Percentiles rank a stretch among this genome's conserved stretches.
Conservation (phyloP, 2,797 vertebrate species). For the Pelodytes ibericus region DNA sequence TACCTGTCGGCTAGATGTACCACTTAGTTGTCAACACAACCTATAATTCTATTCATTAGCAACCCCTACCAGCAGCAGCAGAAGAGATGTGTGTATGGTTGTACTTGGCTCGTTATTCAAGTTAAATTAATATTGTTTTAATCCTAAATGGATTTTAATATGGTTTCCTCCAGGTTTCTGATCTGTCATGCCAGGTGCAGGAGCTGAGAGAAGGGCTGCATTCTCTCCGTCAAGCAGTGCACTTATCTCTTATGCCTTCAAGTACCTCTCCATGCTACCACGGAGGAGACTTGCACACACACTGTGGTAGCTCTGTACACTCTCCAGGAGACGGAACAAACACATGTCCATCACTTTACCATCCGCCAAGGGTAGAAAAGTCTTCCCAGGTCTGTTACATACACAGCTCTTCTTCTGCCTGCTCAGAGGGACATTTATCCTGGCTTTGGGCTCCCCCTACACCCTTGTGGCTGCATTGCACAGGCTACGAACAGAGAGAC, state of each 20-base stretch:
- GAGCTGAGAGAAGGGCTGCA: conserved; percentile 70
- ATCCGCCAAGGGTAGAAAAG: conserved; percentile 67
- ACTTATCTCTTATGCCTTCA: conserved; percentile 62
- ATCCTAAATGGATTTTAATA: too few species aligned
- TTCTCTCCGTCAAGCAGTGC: conserved; percentile 67
- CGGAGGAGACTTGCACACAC: conserved; percentile 41
- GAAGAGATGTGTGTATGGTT: too few species aligned
- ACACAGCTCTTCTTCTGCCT: conserved; percentile 55
- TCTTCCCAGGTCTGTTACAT: conserved; percentile 60
- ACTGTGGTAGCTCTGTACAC: conserved; percentile 21
- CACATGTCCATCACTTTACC: conserved; percentile 52
- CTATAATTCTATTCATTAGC: too few species aligned
- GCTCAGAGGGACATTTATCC: conserved; percentile 61
- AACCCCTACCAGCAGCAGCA: too few species aligned
- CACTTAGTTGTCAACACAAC: too few species aligned
- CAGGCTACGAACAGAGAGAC: conserved; percentile 53
- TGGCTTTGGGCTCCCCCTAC: conserved; percentile 69
- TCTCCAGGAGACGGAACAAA: conserved; percentile 27
- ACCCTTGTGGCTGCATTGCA: conserved; percentile 63
- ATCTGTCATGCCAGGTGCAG: conserved; percentile 69
- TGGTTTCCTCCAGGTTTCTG: conserved; percentile 60
- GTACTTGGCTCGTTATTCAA: too few species aligned
- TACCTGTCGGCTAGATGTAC: too few species aligned
- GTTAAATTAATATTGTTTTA: too few species aligned
- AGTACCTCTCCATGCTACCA: conserved; percentile 40